Conservation (phyloP, 1,140 invertebrate genomes). For the Drosophila malerkotliana region DNA sequence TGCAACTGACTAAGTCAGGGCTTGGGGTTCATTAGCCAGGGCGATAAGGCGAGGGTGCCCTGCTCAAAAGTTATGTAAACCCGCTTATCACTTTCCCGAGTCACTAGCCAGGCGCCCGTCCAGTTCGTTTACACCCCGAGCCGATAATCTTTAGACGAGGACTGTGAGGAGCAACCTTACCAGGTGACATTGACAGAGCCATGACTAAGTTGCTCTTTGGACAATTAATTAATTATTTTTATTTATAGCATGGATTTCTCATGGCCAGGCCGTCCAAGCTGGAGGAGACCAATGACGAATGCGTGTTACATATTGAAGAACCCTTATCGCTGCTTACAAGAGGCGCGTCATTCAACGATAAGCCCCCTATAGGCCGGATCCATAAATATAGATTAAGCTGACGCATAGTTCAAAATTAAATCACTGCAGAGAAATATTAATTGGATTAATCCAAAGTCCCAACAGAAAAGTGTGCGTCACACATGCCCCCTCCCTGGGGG, state of each 20-base stretch:
- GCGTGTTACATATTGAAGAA: constrained; percentile 12
- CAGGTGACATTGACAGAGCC: constrained; percentile 18
- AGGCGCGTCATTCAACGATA: constrained; percentile 38
- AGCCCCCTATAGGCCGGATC: neutral
- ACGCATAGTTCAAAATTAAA: constrained; percentile 35
- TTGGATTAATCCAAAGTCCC: constrained; percentile 31
- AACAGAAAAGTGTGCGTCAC: constrained; percentile 8
- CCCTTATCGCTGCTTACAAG: constrained; percentile 33
- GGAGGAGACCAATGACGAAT: constrained; percentile 18
- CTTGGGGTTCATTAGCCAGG: constrained; percentile 46
- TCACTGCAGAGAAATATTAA: constrained; percentile 22
- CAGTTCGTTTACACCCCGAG: constrained; percentile 28
- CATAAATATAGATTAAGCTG: constrained; percentile 35
- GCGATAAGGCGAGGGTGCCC: constrained; percentile 27
- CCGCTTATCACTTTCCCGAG: constrained; percentile 17
- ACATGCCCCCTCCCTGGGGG: constrained; percentile 9
- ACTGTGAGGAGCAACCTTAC: neutral
- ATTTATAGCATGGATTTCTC: constrained; percentile 28
- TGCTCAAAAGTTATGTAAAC: constrained; percentile 35
- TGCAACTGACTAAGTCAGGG: constrained; percentile 13
- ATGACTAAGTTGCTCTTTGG: constrained; percentile 9
- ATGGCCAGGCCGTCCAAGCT: neutral
- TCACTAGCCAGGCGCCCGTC: neutral
- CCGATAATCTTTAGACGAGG: constrained; percentile 22
- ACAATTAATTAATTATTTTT: constrained; percentile 37